phyloP scores from a whole-genome alignment of 2,113 vertebrate genomes.

The Indicator indicator region DNA sequence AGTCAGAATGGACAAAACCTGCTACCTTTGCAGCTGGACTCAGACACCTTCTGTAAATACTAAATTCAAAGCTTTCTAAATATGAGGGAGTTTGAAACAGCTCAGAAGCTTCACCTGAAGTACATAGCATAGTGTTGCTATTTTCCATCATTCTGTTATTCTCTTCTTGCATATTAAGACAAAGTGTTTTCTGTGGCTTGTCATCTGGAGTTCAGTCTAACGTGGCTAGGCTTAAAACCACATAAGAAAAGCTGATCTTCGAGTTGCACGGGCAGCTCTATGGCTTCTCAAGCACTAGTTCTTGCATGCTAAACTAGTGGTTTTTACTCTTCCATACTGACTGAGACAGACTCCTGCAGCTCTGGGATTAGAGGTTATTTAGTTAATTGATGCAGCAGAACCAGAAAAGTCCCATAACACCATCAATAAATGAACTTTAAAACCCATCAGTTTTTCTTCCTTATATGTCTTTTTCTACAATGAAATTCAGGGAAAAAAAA shows the following conservation, averaged over 20 bases:
- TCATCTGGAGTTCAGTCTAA: neutral
- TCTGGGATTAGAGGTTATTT: neutral
- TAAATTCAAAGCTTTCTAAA: neutral
- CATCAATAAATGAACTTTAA: conserved; percentile 11
- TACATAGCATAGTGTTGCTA: neutral
- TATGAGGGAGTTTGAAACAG: neutral
- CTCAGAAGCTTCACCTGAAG: neutral
- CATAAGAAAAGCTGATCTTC: neutral
- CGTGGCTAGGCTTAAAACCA: neutral
- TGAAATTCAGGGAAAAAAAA: neutral
- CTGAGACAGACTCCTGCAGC: neutral
- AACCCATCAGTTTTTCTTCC: neutral
- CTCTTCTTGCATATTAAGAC: neutral
- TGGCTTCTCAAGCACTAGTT: neutral
- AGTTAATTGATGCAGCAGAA: conserved; percentile 10
- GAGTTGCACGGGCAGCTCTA: neutral
- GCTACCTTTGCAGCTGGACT: neutral
- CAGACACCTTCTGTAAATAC: neutral
- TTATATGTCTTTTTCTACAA: neutral
- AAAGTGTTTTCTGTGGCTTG: neutral
- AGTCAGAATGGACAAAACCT: neutral
- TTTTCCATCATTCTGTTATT: neutral
- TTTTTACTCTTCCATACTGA: neutral
- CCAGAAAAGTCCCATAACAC: neutral
- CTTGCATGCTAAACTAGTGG: neutral